Base-by-base conservation (phyloP, 2,113 vertebrate genomes). In the Heterotilapia buettikoferi region DNA sequence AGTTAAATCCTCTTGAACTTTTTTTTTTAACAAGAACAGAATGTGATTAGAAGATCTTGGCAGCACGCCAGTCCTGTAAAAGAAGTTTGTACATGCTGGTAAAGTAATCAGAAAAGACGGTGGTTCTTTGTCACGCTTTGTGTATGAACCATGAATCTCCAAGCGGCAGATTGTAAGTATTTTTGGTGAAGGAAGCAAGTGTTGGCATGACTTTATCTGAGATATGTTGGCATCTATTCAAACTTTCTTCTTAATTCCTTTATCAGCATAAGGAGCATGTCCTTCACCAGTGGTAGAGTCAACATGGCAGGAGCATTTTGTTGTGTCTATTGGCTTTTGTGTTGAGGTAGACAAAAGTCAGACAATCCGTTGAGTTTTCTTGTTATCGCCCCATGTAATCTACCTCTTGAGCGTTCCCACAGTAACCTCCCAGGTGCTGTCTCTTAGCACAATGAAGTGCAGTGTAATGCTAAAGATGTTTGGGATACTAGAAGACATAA, bases 161-260 rank as follows among this genome's bases (percentile, higher is more conserved):
- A 18, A 29, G 71, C 18, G 5, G 33, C 26, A 43, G 18, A 6
- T 68, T 9, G 7, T 29, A 43, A 14, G 61, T 50, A 24, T 26
- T 26, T 84, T 82, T 50, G 21, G 53, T 40, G 14, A 54, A 91
- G 82, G 6, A 86, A 85, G 38, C 88, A 92, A 78, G 94, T 56
- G 85, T 87, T 87, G 89, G 88, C 90, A 82, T 45, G 92, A 93
- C 33, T 85, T 86, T 73, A 63, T 89, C 84, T 33, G 18, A 81
- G 56, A 50, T 47, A n/a, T 93, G 91, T 91, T 93, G 91, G 94
- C 90, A 94, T 95, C 90, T 92, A 82, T 45, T 86, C 24, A 26
- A 6, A 21, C 33, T 53, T 66, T 82, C 56, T 19, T 78, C 43
- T n/a, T 6, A 59, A 78, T 63, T 80, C 38, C 82, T 91, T 78